Evolutionary conservation across 2,888 invertebrate genomes (phyloP).

Genomic region (Sinelater perroti): DNA sequence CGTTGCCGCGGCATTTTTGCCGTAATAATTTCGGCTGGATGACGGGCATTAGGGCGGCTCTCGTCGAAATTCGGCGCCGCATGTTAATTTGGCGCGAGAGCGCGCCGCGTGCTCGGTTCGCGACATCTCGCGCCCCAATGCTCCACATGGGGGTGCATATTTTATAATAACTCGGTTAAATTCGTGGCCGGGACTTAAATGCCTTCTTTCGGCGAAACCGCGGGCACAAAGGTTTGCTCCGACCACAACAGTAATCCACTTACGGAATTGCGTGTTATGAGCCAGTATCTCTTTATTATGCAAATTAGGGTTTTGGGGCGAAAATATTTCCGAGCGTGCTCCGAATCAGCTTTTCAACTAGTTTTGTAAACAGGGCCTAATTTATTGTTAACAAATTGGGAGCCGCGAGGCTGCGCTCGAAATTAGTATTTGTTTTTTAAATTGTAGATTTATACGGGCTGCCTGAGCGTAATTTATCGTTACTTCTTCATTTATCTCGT

Average conservation of each 20-base stretch:
- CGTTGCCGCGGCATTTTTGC: slow-evolving; percentile 6
- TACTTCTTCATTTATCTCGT: neutral
- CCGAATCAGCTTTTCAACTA: slow-evolving; percentile 30
- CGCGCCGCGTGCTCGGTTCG: slow-evolving; percentile 14
- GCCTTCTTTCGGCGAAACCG: slow-evolving; percentile 24
- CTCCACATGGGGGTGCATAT: slow-evolving; percentile 28
- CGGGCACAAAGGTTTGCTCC: slow-evolving; percentile 27
- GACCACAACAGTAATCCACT: slow-evolving; percentile 33
- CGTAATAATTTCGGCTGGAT: neutral
- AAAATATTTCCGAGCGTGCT: slow-evolving; percentile 29
- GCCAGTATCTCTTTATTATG: slow-evolving; percentile 35
- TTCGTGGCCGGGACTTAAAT: slow-evolving; percentile 22
- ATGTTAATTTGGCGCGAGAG: slow-evolving; percentile 5
- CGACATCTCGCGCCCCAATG: slow-evolving; percentile 19
- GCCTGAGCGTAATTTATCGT: slow-evolving; percentile 12
- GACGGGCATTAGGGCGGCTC: neutral
- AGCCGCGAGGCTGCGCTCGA: slow-evolving; percentile 11
- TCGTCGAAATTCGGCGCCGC: neutral
- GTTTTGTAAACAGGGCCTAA: slow-evolving; percentile 27
- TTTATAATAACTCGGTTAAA: slow-evolving; percentile 31
- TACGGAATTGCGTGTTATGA: slow-evolving; percentile 34
- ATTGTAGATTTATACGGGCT: slow-evolving; percentile 15
- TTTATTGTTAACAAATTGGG: slow-evolving; percentile 31
- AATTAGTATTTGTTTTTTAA: slow-evolving; percentile 21
- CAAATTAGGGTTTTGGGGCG: slow-evolving; percentile 26